A percentile compares a stretch with the other conserved stretches of the same genome.
phyloP scores from a whole-genome alignment of 2,113 vertebrate genomes.

The Uria lomvia region DNA sequence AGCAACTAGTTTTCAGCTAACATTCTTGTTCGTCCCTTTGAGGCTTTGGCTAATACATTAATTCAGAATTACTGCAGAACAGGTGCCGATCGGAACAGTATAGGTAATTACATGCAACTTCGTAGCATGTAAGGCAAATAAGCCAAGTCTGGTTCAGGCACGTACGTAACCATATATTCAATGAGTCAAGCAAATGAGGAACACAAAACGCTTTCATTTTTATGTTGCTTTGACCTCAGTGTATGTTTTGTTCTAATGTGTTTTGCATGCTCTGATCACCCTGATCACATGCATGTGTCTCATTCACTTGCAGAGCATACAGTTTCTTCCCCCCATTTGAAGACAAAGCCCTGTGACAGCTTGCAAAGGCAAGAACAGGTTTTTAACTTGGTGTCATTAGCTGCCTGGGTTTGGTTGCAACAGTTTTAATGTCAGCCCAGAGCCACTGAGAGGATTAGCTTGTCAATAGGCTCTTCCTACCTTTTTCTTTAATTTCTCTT shows the following conservation, averaged over 20 bases:
- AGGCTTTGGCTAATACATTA: background rate
- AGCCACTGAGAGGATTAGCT: background rate
- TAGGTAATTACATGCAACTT: slow-evolving; percentile 10
- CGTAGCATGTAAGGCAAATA: background rate
- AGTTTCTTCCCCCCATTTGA: background rate
- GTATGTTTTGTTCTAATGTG: slow-evolving; percentile 31
- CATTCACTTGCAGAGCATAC: background rate
- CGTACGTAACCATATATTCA: background rate
- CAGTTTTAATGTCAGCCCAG: slow-evolving; percentile 1
- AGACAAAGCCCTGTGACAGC: slow-evolving; percentile 13
- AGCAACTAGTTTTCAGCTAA: slow-evolving; percentile 53
- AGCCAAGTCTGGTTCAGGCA: slow-evolving; percentile 7
- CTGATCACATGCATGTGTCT: slow-evolving; percentile 31
- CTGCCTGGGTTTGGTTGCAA: background rate
- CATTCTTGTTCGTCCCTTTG: slow-evolving; percentile 32
- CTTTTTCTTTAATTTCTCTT: background rate
- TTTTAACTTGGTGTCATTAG: slow-evolving; percentile 12
- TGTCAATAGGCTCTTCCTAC: background rate
- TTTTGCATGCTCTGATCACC: slow-evolving; percentile 21
- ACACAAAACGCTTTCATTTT: slow-evolving; percentile 52
- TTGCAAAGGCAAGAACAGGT: background rate
- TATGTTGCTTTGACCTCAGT: slow-evolving; percentile 11
- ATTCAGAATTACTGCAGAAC: slow-evolving; percentile 13
- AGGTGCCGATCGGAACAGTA: slow-evolving; percentile 18
- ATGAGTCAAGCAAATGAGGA: slow-evolving; percentile 41